phyloP scores from a whole-genome alignment of 92 coral and sea anemone genomes.

The Actinostola sp. region DNA sequence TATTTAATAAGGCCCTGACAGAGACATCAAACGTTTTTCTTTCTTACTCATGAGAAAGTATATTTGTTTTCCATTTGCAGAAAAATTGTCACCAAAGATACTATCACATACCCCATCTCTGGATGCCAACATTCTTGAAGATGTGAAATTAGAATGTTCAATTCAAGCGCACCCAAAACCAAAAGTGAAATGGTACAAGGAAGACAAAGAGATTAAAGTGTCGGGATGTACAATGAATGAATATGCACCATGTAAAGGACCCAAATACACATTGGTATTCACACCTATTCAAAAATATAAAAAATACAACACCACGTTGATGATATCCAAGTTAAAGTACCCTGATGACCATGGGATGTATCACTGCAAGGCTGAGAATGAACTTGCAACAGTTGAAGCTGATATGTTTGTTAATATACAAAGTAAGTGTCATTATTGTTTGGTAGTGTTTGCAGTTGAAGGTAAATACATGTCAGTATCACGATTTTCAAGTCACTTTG shows the following conservation, averaged over 20 bases:
- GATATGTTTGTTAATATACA: slow-evolving; percentile 8
- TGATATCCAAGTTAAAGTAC: slow-evolving; percentile 5
- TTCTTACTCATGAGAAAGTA: not conserved
- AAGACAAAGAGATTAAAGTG: slow-evolving; percentile 13
- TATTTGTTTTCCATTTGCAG: not conserved
- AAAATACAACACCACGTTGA: not conserved
- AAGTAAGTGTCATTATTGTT: slow-evolving; percentile 7
- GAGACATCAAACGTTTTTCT: no score
- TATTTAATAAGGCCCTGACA: no score
- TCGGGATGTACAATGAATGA: slow-evolving; percentile 8
- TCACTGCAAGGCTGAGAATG: slow-evolving; percentile 13
- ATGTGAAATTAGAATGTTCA: not conserved
- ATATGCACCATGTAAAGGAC: not conserved
- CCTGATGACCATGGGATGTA: slow-evolving; percentile 27
- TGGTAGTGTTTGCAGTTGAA: not conserved
- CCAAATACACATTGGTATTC: not conserved
- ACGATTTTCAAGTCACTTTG: no score
- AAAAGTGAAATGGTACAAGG: slow-evolving; percentile 13
- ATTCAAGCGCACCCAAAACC: slow-evolving; percentile 7
- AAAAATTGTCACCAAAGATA: not conserved
- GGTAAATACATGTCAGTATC: no score
- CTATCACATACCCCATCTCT: not conserved
- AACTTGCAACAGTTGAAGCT: not conserved
- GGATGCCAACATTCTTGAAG: not conserved
- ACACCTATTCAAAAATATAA: not conserved